Evolutionary conservation across 2,113 vertebrate species (phyloP).

Genomic region (Catharus minimus): DNA sequence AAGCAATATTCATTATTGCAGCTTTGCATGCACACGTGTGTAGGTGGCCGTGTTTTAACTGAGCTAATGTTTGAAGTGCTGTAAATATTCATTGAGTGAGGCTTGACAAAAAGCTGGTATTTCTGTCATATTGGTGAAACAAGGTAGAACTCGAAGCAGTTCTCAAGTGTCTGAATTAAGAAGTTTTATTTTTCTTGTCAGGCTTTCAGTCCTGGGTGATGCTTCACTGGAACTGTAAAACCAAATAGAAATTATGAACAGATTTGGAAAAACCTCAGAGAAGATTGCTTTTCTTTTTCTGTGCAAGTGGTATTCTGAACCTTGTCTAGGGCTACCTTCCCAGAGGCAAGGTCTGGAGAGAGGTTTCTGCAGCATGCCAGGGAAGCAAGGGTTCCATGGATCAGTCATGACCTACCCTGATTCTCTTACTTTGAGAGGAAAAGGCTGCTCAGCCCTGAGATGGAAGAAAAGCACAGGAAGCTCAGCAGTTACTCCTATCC

Average conservation of each 20-base stretch:
- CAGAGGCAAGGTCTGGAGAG: background rate
- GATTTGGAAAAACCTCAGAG: background rate
- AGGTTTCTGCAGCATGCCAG: rapidly evolving
- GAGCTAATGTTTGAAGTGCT: background rate
- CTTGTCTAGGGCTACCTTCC: background rate
- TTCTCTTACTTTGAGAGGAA: background rate
- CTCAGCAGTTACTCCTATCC: background rate
- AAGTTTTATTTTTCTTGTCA: background rate
- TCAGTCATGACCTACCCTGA: background rate
- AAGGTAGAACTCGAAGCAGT: background rate
- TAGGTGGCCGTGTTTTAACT: background rate
- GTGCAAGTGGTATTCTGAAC: rapidly evolving
- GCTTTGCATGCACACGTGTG: rapidly evolving
- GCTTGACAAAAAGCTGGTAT: background rate
- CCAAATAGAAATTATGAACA: background rate
- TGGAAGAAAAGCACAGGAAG: background rate
- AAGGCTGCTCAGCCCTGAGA: background rate
- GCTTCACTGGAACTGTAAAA: background rate
- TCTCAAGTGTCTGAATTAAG: background rate
- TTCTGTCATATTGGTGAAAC: background rate
- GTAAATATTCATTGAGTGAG: background rate
- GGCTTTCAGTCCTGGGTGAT: background rate
- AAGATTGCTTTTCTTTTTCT: background rate
- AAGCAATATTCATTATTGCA: rapidly evolving
- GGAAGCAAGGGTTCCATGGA: background rate